Evolutionary conservation across 2,888 invertebrate genomes (phyloP), one percentile per base, ranked within the genome.

Genomic region (Drosophila vallismaia): DNA sequence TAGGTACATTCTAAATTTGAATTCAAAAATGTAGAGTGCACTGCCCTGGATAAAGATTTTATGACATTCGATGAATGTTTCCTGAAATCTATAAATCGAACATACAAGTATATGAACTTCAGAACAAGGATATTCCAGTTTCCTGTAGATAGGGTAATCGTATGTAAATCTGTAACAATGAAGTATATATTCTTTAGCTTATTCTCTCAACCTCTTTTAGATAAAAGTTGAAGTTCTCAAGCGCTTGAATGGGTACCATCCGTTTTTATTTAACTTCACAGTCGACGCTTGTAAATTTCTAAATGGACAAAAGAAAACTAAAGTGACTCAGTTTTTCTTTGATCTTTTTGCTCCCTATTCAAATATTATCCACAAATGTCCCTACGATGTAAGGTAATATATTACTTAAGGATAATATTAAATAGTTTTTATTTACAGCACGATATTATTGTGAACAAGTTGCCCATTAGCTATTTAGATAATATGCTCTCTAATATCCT

Each of bases 191-290:
- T 1, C 1, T 6, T 7, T 56, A 8, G 1, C 8, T 33, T n/a
- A 33, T 51, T 4, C 6, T 0, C 7, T 29, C 4, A 0, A 26
- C 26, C 3, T 42, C 8, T 44, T 9, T 9, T 4, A 59, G 59
- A 12, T 59, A 12, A 45, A 8, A 1, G 1, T 46, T 3, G 6
- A 46, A 12, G 24, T 38, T 5, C 24, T 46, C 0, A 46, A 58
- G 14, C 46, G n/a, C 12, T 12, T 60, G 0, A 60, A 31, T 60
- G 59, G 59, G 1, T 60, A 60, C 4, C 58, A 31, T 4, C 59
- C 59, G 0, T 60, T 60, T 31, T n/a, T 46, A 0, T 60, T 36
- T 6, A 60, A 58, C 36, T 38, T 60, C 1, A 40, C 46, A 3
- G 10, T 24, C 10, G 38, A 46, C 1, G 8, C 4, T 0, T 60